Evolutionary conservation across 2,888 invertebrate species (phyloP).

Genomic region (Tachina fera): DNA sequence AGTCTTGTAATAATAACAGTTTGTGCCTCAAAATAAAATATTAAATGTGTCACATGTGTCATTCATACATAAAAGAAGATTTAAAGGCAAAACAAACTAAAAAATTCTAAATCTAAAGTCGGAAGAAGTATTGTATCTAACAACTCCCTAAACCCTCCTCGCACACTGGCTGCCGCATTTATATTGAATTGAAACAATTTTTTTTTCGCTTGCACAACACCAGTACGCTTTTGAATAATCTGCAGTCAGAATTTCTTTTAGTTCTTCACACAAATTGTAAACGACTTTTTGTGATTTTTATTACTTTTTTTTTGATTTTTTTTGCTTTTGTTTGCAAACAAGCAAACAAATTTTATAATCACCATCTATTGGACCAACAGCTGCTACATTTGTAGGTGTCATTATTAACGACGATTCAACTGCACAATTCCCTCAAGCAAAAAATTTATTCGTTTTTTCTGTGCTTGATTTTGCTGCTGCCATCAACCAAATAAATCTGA

Average conservation of each 20-base stretch:
- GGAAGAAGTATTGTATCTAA: neutral
- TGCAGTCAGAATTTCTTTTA: constrained; percentile 18
- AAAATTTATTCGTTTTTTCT: constrained; percentile 39
- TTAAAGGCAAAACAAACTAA: constrained; percentile 30
- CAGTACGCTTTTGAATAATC: constrained; percentile 45
- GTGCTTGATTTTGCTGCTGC: constrained; percentile 6
- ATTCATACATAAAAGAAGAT: constrained; percentile 30
- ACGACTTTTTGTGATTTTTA: constrained; percentile 18
- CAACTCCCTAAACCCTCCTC: neutral
- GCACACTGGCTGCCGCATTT: constrained; percentile 14
- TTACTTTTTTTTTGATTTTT: neutral
- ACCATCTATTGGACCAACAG: constrained; percentile 62
- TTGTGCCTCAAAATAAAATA: constrained; percentile 51
- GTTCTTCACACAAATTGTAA: constrained; percentile 43
- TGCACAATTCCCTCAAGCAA: constrained; percentile 46
- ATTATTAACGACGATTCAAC: constrained; percentile 60
- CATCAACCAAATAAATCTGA: constrained; percentile 41
- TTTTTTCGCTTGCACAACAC: neutral
- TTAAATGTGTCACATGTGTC: constrained; percentile 53
- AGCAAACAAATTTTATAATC: constrained; percentile 48
- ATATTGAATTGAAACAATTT: constrained; percentile 1
- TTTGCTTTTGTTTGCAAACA: constrained; percentile 24
- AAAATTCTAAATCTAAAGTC: neutral
- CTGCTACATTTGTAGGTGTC: constrained; percentile 59
- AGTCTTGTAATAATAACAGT: constrained; percentile 29